Percentiles rank a stretch among this genome's conserved stretches.
These are phyloP conservation scores for Poecilia wingei DNA, from an alignment of 2,797 vertebrate genomes.

Conservation along the genomic window DNA sequence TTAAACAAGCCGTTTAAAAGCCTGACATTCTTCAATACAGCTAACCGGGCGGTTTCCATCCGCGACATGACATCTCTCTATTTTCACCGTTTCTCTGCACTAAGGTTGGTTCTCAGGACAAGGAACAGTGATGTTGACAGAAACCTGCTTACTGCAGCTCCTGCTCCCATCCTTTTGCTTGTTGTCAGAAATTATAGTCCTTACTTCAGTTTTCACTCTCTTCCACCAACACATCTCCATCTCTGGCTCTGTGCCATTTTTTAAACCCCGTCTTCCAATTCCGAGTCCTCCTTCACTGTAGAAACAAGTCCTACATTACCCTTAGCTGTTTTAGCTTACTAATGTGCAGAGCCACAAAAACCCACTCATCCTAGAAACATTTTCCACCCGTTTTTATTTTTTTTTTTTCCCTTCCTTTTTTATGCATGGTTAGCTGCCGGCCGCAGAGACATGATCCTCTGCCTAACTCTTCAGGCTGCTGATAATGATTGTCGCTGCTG, in stretches of 20 bases:
- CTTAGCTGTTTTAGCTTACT: conserved; percentile 34
- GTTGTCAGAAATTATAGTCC: conserved; percentile 36
- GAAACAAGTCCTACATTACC: conserved; percentile 33
- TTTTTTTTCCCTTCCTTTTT: conserved; percentile 30
- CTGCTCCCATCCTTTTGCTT: conserved; percentile 35
- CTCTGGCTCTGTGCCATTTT: conserved; percentile 42
- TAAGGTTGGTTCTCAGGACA: conserved; percentile 6
- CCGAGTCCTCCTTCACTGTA: conserved; percentile 22
- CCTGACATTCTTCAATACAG: not conserved
- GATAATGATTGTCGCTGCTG: conserved; percentile 44
- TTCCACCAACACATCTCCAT: conserved; percentile 12
- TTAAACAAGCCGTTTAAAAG: not conserved
- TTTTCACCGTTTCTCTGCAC: not conserved
- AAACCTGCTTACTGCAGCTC: conserved; percentile 43
- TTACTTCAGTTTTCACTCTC: conserved; percentile 19
- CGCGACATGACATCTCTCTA: conserved; percentile 3
- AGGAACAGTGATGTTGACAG: conserved; percentile 33
- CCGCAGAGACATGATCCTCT: conserved; percentile 42
- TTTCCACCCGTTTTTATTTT: not conserved
- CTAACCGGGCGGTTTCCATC: not conserved
- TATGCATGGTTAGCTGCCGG: conserved; percentile 29
- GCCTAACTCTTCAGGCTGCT: conserved; percentile 44
- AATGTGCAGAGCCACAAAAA: conserved; percentile 24
- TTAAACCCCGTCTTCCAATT: conserved; percentile 43
- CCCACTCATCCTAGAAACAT: conserved; percentile 29